Percentiles rank a stretch among this genome's conserved stretches.
Evolutionary conservation across 1,140 invertebrate species (phyloP).

Genomic region (Drosophila orena): DNA sequence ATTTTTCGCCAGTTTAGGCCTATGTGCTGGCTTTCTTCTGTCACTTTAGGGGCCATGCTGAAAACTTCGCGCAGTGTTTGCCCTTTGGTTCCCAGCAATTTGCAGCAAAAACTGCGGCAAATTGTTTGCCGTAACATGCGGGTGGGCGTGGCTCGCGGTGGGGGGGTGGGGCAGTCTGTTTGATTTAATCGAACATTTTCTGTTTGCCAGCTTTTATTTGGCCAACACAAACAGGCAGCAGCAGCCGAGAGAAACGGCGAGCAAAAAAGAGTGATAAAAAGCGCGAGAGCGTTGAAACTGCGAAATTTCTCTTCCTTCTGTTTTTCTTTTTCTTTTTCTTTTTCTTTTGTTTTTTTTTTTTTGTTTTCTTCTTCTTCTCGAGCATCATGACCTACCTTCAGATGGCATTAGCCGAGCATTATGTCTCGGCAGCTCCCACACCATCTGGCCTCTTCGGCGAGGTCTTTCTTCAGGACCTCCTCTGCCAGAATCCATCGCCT

Average conservation of each 20-base stretch:
- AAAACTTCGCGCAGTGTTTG: slow-evolving; percentile 5
- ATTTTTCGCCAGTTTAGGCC: slow-evolving; percentile 31
- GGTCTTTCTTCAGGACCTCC: background rate
- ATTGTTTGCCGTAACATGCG: slow-evolving; percentile 11
- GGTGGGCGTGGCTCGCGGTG: slow-evolving; percentile 8
- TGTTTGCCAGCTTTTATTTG: slow-evolving; percentile 45
- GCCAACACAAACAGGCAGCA: slow-evolving; percentile 41
- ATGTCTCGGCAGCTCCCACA: too few relatives aligned
- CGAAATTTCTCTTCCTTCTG: slow-evolving; percentile 57
- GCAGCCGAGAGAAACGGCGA: slow-evolving; percentile 2
- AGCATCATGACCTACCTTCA: slow-evolving; percentile 52
- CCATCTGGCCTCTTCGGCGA: background rate
- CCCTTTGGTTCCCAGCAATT: slow-evolving; percentile 23
- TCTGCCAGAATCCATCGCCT: slow-evolving; percentile 1
- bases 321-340: background rate
- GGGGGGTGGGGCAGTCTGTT: slow-evolving; percentile 4
- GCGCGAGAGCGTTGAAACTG: slow-evolving; percentile 5
- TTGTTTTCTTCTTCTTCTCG: background rate
- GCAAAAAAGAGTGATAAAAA: background rate
- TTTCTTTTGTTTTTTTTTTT: background rate
- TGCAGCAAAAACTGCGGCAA: slow-evolving; percentile 38
- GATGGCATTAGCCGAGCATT: slow-evolving; percentile 2
- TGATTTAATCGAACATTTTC: slow-evolving; percentile 36
- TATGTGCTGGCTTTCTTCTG: slow-evolving; percentile 57
- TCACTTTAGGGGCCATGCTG: background rate